Evolutionary conservation across 2,888 invertebrate genomes (phyloP), one percentile per base, ranked within the genome.

Genomic region (Ceraclea dissimilis): DNA sequence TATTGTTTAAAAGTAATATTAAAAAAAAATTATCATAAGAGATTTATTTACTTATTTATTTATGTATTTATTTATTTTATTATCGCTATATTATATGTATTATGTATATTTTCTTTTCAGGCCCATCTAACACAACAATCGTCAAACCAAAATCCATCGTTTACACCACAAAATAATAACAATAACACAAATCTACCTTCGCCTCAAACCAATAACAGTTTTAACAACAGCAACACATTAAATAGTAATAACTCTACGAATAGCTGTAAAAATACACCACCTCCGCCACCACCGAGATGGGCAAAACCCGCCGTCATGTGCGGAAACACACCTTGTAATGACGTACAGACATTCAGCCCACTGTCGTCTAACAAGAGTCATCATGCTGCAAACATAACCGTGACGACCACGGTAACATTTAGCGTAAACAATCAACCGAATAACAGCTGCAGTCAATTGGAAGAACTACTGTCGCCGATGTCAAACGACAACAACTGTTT

Each of bases 391-490:
- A 90, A 89, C 69, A 88, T 90, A 69, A 88, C 85, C 48, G 88
- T 90, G 51, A 89, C 90, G 49, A 88, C 90, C n/a, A 89, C 88
- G n/a, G 88, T 90, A 49, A 89, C 89, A 17, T 88, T 90, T 69
- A 87, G 86, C 65, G 85, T 90, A 64, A 85, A 84, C 73, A 78
- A 80, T 67, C 79, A 81, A 67, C 72, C 50, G 43, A 54, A 31
- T 31, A 8, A 11, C 11, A 49, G n/a, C 44, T 18, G 26, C 13
- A 21, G 17, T 13, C 44, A 39, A 19, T 31, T 50, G 13, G 55
- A 55, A n/a, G 71, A 71, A 65, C 69, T 75, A 67, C 31, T 56
- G 46, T 61, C 61, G n/a, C 61, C 59, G 47, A 58, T 46, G 50
- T 56, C 49, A 58, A 46, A 54, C 31, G 59, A 59, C 51, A 61